Conservation (phyloP, 1,140 invertebrate genomes). For the Gonatopus flavifemur region DNA sequence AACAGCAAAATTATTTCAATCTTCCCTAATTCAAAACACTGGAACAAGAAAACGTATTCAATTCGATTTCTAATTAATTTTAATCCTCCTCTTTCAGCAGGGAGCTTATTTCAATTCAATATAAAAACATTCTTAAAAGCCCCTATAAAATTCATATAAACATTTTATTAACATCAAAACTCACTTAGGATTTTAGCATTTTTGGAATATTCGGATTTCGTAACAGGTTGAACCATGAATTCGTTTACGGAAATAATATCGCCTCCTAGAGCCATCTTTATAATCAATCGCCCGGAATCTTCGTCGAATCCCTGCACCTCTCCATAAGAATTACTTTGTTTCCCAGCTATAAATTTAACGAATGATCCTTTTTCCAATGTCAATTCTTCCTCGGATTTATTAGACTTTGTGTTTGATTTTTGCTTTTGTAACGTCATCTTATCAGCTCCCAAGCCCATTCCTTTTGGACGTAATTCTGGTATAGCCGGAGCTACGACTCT, state of each 20-base stretch:
- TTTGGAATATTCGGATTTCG: conserved; percentile 76
- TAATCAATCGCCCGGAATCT: conserved; percentile 75
- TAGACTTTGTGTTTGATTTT: conserved; percentile 50
- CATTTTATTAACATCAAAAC: conserved; percentile 54
- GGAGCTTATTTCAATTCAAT: background rate
- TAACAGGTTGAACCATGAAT: conserved; percentile 73
- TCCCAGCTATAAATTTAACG: conserved; percentile 73
- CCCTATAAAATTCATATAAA: conserved; percentile 11
- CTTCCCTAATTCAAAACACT: no score
- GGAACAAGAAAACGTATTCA: no score
- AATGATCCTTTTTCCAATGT: conserved; percentile 68
- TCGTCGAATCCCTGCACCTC: conserved; percentile 85
- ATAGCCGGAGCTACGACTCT: conserved; percentile 60
- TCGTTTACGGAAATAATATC: conserved; percentile 75
- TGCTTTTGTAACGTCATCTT: conserved; percentile 63
- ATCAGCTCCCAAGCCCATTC: conserved; percentile 88
- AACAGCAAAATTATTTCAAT: no score
- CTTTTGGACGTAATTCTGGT: conserved; percentile 78
- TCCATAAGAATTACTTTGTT: conserved; percentile 77
- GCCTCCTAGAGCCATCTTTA: conserved; percentile 75
- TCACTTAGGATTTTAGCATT: conserved; percentile 81
- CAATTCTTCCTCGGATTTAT: conserved; percentile 64
- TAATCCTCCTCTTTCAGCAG: background rate
- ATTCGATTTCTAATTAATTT: no score
- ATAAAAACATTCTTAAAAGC: conserved; percentile 31